Evolutionary conservation across 2,888 invertebrate genomes (phyloP).

Genomic region (Herminia tarsipennalis): DNA sequence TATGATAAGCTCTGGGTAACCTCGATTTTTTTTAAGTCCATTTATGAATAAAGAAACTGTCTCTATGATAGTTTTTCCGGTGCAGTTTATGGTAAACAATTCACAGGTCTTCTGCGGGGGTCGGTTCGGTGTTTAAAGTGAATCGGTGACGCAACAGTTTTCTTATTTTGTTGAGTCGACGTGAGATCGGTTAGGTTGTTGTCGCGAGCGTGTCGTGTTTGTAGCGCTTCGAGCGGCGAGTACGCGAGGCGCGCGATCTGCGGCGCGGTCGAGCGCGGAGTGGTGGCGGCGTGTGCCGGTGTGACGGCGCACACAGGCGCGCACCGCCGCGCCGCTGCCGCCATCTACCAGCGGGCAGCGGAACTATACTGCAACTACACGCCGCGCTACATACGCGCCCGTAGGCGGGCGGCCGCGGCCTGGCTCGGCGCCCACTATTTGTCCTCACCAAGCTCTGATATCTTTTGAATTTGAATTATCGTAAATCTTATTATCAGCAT

Average conservation of each 20-base stretch:
- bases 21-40: conserved; percentile 48
- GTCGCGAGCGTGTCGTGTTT: conserved; percentile 74
- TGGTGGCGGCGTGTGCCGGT: conserved; percentile 73
- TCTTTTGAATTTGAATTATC: conserved; percentile 7
- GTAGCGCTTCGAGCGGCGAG: conserved; percentile 52
- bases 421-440: conserved; percentile 48
- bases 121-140: conserved; percentile 41
- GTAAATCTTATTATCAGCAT: neutral
- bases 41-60: conserved; percentile 37
- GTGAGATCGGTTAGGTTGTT: conserved; percentile 60
- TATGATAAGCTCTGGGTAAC: conserved; percentile 60
- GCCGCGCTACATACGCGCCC: conserved; percentile 43
- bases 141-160: conserved; percentile 61
- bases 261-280: conserved; percentile 84
- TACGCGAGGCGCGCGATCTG: conserved; percentile 77
- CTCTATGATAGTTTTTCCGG: conserved; percentile 34
- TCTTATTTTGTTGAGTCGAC: conserved; percentile 59
- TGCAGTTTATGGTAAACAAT: conserved; percentile 36
- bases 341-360: conserved; percentile 79
- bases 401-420: conserved; percentile 70
- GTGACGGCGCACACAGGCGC: conserved; percentile 77
- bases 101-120: conserved; percentile 47
- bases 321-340: conserved; percentile 45
- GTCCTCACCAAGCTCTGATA: conserved; percentile 14
- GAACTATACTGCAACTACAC: conserved; percentile 51